Evolutionary conservation across 2,888 invertebrate genomes (phyloP), one percentile per base, ranked within the genome.

Genomic region (Slavum lentiscoides): DNA sequence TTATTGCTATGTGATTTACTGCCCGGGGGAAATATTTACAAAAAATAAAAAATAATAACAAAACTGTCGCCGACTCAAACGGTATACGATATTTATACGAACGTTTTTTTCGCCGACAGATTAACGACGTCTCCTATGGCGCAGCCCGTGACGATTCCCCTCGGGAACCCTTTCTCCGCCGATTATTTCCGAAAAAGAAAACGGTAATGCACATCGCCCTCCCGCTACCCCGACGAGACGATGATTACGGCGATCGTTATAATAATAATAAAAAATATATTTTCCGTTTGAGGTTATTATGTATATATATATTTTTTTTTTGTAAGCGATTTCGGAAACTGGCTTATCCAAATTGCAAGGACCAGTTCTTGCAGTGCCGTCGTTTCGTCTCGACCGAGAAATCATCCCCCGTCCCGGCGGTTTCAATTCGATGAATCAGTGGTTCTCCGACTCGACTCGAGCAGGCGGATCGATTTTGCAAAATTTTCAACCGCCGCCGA

Each of bases 1-100:
- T 80, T 70, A 80, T 80, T 72, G 70, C 62, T 21, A 62, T 70
- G 69, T 80, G 77, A 80, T 70, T 80, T 80, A 70, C 69, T 59
- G 75, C n/a, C 43, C 19, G 19, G 43, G 21, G 23, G 19, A 23
- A 67, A 43, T 43, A 43, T 43, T 43, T 9, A 49, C 0, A 49
- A 74, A 64, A 66, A 53, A n/a, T n/a, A 61, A 53, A 30, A 43
- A 43, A 43, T 9, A 17, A 43, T 39, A n/a, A 61, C 61, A 58
- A 11, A 61, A 61, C n/a, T 7, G 13, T 64, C 76, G 59, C 61
- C 49, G 37, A 21, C 74, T 49, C 15, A 9, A 43, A 43, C 43
- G 11, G 49, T 11, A 66, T 39, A 61, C 61, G 76, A 21, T 30
- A n/a, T 17, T 11, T 13, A 13, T 69, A 74, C 39, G 69, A 72